These are phyloP conservation scores for Orthonyx spaldingii DNA, from an alignment of 2,113 vertebrate genomes.

Conservation along the genomic window DNA sequence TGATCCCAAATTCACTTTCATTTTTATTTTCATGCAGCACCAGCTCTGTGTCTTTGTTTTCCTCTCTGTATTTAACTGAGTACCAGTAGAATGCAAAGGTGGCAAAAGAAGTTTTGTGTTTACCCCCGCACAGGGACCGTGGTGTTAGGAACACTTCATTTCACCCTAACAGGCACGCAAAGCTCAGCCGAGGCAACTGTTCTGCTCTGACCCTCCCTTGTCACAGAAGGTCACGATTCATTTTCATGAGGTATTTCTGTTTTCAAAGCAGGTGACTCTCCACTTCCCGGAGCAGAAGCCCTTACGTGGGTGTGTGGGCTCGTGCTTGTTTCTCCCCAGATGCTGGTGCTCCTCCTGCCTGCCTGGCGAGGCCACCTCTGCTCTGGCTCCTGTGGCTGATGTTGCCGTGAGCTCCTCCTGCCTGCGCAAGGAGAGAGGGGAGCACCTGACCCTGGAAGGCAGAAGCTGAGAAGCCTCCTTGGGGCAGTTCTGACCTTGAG, in stretches of 20 bases:
- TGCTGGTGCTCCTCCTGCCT: rapidly evolving
- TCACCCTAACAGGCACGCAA: rapidly evolving
- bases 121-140: rapidly evolving
- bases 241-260: neutral
- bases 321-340: rapidly evolving
- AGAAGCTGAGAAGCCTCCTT: neutral
- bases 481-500: neutral
- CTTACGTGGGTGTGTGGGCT: neutral
- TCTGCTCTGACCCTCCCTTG: neutral
- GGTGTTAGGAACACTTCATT: neutral
- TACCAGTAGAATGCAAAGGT: neutral
- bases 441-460: neutral
- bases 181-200: neutral
- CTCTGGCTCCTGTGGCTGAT: neutral
- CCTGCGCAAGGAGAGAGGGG: rapidly evolving
- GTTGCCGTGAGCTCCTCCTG: neutral
- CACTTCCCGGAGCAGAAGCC: neutral
- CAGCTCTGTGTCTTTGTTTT: neutral
- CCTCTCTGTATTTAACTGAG: neutral
- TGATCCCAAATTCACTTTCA: neutral
- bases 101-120: neutral
- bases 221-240: neutral
- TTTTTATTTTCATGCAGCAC: neutral
- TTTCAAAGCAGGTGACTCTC: neutral
- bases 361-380: neutral